phyloP scores from a whole-genome alignment of 2,113 vertebrate species.

The Cyprinus carpio region DNA sequence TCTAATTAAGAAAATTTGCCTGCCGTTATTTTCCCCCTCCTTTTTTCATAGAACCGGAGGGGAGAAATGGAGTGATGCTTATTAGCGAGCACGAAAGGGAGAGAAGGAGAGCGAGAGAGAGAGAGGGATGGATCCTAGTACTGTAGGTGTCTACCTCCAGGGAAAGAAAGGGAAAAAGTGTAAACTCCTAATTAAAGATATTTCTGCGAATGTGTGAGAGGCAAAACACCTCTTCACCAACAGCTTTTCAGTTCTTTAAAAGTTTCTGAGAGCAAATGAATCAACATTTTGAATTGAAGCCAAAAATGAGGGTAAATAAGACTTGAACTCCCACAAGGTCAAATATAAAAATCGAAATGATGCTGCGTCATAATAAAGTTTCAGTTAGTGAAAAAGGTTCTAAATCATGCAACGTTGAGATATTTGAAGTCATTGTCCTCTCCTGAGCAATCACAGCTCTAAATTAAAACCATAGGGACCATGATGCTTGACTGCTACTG shows the following conservation, averaged over 20 bases:
- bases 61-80: constrained; percentile 89
- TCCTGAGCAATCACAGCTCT: not conserved
- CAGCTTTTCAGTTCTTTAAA: constrained; percentile 12
- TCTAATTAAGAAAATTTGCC: constrained; percentile 98
- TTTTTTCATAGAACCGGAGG: constrained; percentile 81
- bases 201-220: constrained; percentile 85
- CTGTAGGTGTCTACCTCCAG: constrained; percentile 74
- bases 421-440: not conserved
- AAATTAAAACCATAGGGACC: not conserved
- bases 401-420: not conserved
- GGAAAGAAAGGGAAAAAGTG: constrained; percentile 93
- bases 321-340: not conserved
- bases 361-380: not conserved
- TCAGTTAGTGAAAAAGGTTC: not conserved
- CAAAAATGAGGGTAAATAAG: not conserved
- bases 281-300: constrained; percentile 7
- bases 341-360: not conserved
- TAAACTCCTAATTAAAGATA: constrained; percentile 99
- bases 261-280: constrained; percentile 35
- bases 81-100: constrained; percentile 85
- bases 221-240: constrained; percentile 81
- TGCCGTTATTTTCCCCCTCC: constrained; percentile 74
- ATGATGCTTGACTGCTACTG: not conserved
- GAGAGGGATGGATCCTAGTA: constrained; percentile 69
- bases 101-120: constrained; percentile 79